Evolutionary conservation across 2,113 vertebrate species (phyloP).

Genomic region (Xenus cinereus): DNA sequence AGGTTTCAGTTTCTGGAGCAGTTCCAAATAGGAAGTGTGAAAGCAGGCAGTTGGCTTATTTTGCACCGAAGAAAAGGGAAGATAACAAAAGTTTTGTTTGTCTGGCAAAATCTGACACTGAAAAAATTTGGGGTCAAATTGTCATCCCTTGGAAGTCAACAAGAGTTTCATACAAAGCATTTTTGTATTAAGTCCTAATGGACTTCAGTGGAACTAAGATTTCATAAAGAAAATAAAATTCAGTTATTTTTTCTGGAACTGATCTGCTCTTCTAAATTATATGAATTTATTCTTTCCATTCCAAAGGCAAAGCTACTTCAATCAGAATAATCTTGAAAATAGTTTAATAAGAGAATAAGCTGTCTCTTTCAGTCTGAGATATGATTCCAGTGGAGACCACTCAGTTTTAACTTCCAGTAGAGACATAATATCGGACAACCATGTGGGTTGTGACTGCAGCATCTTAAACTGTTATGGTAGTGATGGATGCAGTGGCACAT

Average conservation of each 20-base stretch:
- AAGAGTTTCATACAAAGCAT: not conserved
- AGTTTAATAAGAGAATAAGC: not conserved
- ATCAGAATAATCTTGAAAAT: not conserved
- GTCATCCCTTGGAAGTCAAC: not conserved
- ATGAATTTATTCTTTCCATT: not conserved
- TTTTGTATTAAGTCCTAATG: not conserved
- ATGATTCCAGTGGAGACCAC: not conserved
- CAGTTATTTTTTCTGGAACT: not conserved
- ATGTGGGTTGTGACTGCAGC: fast-evolving
- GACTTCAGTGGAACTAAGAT: not conserved
- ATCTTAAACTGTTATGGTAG: not conserved
- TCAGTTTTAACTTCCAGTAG: not conserved
- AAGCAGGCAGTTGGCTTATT: not conserved
- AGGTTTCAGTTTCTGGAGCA: not conserved
- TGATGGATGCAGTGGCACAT: not conserved
- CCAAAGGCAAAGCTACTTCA: not conserved
- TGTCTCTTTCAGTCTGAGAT: not conserved
- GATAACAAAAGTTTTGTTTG: not conserved
- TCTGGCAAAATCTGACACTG: not conserved
- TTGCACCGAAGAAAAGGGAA: not conserved
- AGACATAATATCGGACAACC: not conserved
- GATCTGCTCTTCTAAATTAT: not conserved
- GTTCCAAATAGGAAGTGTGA: not conserved
- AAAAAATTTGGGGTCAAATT: not conserved
- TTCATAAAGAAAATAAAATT: not conserved